Conservation (phyloP, 2,797 vertebrate species). For the Betta splendens region DNA sequence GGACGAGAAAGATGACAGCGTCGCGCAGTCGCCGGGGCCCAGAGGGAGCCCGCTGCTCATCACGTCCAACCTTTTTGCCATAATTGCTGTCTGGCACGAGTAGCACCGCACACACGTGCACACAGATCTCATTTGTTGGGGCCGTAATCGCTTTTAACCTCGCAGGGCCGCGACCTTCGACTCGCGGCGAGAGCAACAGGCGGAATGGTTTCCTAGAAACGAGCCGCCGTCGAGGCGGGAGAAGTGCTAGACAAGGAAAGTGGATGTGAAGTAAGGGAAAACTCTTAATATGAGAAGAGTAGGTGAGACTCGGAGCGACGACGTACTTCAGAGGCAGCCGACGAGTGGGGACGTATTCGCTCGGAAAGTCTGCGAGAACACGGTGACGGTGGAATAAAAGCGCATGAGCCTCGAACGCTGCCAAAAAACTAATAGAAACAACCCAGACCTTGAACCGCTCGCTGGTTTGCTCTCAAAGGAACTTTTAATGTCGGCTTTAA, state of each 20-base stretch:
- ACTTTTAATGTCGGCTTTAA: slow-evolving; percentile 17
- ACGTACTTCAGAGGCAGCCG: background rate
- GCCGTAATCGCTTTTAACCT: slow-evolving; percentile 65
- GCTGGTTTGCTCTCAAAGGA: slow-evolving; percentile 1
- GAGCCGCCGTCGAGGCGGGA: slow-evolving; percentile 26
- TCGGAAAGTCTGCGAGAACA: background rate
- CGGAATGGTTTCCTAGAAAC: slow-evolving; percentile 70
- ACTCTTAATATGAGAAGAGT: slow-evolving; percentile 10
- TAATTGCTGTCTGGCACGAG: slow-evolving; percentile 60
- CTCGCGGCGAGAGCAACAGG: slow-evolving; percentile 61
- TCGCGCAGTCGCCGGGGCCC: slow-evolving; percentile 30
- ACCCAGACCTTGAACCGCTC: background rate
- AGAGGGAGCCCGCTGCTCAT: slow-evolving; percentile 37
- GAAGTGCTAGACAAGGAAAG: slow-evolving; percentile 11
- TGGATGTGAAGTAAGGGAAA: slow-evolving; percentile 33
- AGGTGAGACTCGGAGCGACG: slow-evolving; percentile 13
- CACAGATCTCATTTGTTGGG: slow-evolving; percentile 52
- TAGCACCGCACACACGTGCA: slow-evolving; percentile 11
- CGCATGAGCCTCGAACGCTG: too few species aligned
- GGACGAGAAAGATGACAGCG: slow-evolving; percentile 28
- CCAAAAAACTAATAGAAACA: background rate
- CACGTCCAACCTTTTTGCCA: slow-evolving; percentile 56
- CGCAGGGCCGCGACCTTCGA: slow-evolving; percentile 64
- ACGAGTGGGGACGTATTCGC: background rate
- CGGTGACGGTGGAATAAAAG: too few species aligned